These are phyloP conservation scores for Menidia menidia DNA, from an alignment of 2,797 vertebrate species.

Conservation along the genomic window DNA sequence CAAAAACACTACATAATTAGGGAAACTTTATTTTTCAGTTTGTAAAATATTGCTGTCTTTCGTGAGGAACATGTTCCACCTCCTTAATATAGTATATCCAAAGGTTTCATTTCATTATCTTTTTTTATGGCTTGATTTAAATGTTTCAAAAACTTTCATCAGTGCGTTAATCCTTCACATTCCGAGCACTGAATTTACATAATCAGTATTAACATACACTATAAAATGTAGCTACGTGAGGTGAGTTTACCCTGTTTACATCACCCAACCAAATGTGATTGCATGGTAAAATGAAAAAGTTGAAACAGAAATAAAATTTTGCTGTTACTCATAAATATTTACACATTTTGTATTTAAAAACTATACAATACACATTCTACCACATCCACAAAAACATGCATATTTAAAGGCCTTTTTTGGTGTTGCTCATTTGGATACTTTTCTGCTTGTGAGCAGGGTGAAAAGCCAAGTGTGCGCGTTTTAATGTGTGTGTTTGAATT, in stretches of 20 bases:
- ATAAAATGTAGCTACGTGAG: too few species aligned
- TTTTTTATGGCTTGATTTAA: not conserved
- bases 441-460: constrained; percentile 59
- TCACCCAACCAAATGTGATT: constrained; percentile 2
- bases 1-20: too few species aligned
- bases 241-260: too few species aligned
- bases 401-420: constrained; percentile 43
- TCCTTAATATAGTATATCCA: not conserved
- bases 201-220: not conserved
- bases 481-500: constrained; percentile 12
- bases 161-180: constrained; percentile 32
- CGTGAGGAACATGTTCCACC: too few species aligned
- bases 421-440: constrained; percentile 59
- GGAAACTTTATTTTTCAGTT: too few species aligned
- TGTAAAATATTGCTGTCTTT: too few species aligned
- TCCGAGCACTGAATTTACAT: constrained; percentile 39
- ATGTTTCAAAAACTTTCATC: constrained; percentile 54
- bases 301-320: not conserved
- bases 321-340: not conserved
- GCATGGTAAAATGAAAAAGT: constrained; percentile 16
- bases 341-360: constrained; percentile 15
- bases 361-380: constrained; percentile 10
- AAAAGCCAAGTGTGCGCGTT: constrained; percentile 39
- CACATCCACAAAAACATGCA: constrained; percentile 19
- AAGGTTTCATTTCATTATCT: not conserved